Evolutionary conservation across 2,888 invertebrate species (phyloP), one percentile per base, ranked within the genome.

Genomic region (Exocentrus adspersus): DNA sequence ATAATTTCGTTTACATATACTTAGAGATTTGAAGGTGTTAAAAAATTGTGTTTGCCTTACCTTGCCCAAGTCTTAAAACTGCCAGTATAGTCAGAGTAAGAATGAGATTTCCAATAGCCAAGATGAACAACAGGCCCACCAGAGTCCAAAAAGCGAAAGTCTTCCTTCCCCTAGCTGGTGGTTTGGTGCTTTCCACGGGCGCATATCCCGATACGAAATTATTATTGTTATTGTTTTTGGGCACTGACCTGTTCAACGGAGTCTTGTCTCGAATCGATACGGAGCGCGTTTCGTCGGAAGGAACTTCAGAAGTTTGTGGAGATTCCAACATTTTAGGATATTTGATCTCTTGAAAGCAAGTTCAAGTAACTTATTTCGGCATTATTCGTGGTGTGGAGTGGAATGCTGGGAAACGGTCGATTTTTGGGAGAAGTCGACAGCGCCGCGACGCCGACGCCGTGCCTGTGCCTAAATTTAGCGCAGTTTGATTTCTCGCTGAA

Each of bases 91-190:
- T 91, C 41, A 94, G 86, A 0, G 94, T 95, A 1, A 95, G 82
- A 37, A 93, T 83, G 53, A 94, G 85, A 83, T 95, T 94, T 9
- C 92, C 93, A 42, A 93, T 85, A 0, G 92, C 92, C 16, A 95
- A 81, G 5, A 92, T 81, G 58, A 92, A 87, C 5, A 93, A 80
- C 32, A 92, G 82, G 46, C 86, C 85, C 28, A 93, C 89, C 9
- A 94, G 84, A 0, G 90, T 90, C 94, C 94, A 94, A 76, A 95
- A 91, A 0, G 89, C 90, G 73, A 91, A 89, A 0, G 90, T 88
- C 79, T 87, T 87, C 28, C 88, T 80, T 9, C 87, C 88, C 70
- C 81, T 75, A 16, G 81, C 72, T 16, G 80, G 81, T 6, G 81
- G 78, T 73, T 80, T 82, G 9, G 72, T 75, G 52, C 78, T 79